Evolutionary conservation across 2,888 invertebrate genomes (phyloP), one percentile per base, ranked within the genome.

Genomic region (Rotaria socialis): DNA sequence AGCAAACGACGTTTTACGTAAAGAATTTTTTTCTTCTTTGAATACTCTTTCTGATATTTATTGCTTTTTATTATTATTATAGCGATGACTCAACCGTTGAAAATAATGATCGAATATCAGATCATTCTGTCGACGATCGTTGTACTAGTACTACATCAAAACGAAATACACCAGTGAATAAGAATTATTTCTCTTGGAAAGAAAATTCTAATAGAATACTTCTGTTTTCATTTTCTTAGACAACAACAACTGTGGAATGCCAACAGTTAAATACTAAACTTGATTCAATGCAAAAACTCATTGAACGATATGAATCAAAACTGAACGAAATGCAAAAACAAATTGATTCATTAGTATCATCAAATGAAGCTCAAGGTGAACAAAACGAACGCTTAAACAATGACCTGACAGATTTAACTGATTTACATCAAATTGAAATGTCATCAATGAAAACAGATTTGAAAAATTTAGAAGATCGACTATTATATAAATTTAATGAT

Each of bases 361-460:
- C 14, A 19, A 80, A 47, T n/a, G 80, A 80, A 47, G 47, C 8
- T 3, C 80, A 80, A 80, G 47, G n/a, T 80, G 80, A 80, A 47
- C 80, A 47, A n/a, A 80, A 24, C 6, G 47, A 47, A 24, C 80
- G 80, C 24, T 47, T 80, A n/a, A 80, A 80, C n/a, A 47, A 7
- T 47, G 80, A 80, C 47, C 6, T 80, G 24, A 80, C 43, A 3
- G 80, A 80, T 80, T n/a, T 80, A 47, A 80, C n/a, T 0, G 80
- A 80, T 80, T 80, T 80, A 80, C 80, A 80, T 80, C 80, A 80
- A 80, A n/a, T 80, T 14, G 80, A 80, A 47, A 80, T 80, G 43
- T 47, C 24, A 80, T 47, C 80, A 47, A 8, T 80, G 0, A 80
- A 47, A 80, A 80, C 80, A 7, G 80, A 80, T 80, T 80, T 47